Conservation (phyloP, 2,797 vertebrate species). For the Pantherophis alleghaniensis region DNA sequence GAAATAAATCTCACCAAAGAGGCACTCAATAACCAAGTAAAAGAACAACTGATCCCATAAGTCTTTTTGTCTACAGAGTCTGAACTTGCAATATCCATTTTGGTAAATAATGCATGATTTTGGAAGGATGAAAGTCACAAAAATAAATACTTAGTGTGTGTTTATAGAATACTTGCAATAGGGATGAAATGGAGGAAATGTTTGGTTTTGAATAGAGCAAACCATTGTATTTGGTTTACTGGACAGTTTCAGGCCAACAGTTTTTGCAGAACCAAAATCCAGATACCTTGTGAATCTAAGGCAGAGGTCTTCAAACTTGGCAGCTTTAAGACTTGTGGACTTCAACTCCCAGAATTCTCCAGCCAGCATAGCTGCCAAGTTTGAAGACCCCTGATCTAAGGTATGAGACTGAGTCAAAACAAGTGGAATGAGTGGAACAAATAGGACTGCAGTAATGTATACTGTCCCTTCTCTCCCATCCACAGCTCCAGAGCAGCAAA, state of each 20-base stretch:
- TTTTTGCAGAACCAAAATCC: not conserved
- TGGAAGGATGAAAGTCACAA: not conserved
- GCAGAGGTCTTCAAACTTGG: too few relatives aligned
- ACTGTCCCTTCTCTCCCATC: not conserved
- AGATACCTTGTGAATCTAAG: not conserved
- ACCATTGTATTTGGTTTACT: not conserved
- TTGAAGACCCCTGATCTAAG: not conserved
- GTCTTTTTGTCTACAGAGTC: not conserved
- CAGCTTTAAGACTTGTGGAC: too few relatives aligned
- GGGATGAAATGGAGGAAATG: not conserved
- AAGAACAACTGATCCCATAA: not conserved
- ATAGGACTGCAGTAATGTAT: not conserved
- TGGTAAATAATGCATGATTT: not conserved
- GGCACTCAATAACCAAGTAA: not conserved
- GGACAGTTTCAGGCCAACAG: not conserved
- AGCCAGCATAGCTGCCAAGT: too few relatives aligned
- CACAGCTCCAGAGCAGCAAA: not conserved
- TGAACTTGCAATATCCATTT: not conserved
- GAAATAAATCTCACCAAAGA: not conserved
- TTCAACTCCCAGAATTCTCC: too few relatives aligned
- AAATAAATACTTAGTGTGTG: not conserved
- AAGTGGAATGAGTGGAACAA: not conserved
- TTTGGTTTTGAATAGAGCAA: not conserved
- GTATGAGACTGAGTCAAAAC: not conserved
- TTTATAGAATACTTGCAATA: not conserved